Evolutionary conservation across 1,140 invertebrate species (phyloP).

Genomic region (Drosophila eugracilis): DNA sequence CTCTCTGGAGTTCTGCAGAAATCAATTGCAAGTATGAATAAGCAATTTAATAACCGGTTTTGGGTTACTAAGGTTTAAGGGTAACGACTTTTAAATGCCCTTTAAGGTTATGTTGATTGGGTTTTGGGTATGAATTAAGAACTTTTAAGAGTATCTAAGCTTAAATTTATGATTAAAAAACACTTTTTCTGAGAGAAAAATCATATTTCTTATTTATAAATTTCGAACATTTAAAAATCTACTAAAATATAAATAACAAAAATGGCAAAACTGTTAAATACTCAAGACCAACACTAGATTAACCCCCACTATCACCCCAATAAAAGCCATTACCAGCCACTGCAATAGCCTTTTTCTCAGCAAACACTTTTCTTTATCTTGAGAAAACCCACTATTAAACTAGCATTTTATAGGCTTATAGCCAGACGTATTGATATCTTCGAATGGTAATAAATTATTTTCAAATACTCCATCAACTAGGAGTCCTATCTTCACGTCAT

Average conservation of each 20-base stretch:
- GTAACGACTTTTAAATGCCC: not conserved
- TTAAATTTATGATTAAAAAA: too few species aligned
- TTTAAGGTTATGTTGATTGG: too few species aligned
- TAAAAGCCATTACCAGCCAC: too few species aligned
- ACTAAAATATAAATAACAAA: too few species aligned
- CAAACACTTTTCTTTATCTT: conserved; percentile 2
- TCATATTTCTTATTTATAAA: too few species aligned
- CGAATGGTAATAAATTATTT: conserved; percentile 29
- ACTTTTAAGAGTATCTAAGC: too few species aligned
- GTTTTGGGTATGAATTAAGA: too few species aligned
- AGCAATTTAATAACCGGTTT: not conserved
- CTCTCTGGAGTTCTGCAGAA: not conserved
- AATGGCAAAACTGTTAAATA: too few species aligned
- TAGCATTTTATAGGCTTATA: conserved; percentile 18
- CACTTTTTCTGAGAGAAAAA: too few species aligned
- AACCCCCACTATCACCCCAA: too few species aligned
- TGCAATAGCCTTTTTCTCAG: not conserved
- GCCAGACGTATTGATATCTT: conserved; percentile 18
- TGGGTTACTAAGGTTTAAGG: not conserved
- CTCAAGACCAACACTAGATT: too few species aligned
- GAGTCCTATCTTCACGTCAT: conserved; percentile 30
- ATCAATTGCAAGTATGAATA: not conserved
- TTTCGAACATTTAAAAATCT: too few species aligned
- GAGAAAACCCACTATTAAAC: conserved; percentile 9
- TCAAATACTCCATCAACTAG: conserved; percentile 7